Evolutionary conservation across 1,140 invertebrate species (phyloP), one percentile per base, ranked within the genome.

Genomic region (Conus betulinus): DNA sequence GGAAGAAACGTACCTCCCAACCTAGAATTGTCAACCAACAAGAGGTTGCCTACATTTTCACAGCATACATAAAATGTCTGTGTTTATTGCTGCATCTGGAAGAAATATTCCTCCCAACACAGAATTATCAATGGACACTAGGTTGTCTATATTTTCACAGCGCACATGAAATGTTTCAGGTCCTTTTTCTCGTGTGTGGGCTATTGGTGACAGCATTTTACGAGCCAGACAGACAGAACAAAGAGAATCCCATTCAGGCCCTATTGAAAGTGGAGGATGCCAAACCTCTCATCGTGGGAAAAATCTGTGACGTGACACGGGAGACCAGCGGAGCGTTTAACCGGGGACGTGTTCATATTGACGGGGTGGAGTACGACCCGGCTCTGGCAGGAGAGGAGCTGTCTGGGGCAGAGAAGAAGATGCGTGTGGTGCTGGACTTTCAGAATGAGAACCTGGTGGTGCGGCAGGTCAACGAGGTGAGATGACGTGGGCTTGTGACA

Each of bases 391-490:
- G 55, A 13, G 82, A 60, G 57, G 84, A 74, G 67, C 23, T n/a
- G 20, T 0, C 52, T 81, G 78, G 23, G 8, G 81, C 5, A 51
- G 71, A 27, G 51, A 20, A 57, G 53, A 74, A 87, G 52, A 25
- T 87, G 23, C 51, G 25, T 8, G 8, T 87, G 85, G 85, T 82
- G 52, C 88, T 94, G 17, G 93, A 94, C 39, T 94, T 94, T 86
- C 93, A 94, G 88, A 94, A 94, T 88, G 94, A 94, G 88, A 93
- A 93, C 85, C 88, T 94, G 20, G 85, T 94, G 60, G 93, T 90
- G 20, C 39, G 88, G 23, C 83, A 63, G 3, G 23, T 90, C 27
- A 85, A 85, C 85, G 25, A 90, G 84, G 74, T 87, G 13, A 87
- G 85, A 39, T 78, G 7, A 39, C 39, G 0, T 39, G 39, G 39